These are phyloP conservation scores for Lepidostoma basale DNA, from an alignment of 1,140 invertebrate genomes.

Conservation along the genomic window DNA sequence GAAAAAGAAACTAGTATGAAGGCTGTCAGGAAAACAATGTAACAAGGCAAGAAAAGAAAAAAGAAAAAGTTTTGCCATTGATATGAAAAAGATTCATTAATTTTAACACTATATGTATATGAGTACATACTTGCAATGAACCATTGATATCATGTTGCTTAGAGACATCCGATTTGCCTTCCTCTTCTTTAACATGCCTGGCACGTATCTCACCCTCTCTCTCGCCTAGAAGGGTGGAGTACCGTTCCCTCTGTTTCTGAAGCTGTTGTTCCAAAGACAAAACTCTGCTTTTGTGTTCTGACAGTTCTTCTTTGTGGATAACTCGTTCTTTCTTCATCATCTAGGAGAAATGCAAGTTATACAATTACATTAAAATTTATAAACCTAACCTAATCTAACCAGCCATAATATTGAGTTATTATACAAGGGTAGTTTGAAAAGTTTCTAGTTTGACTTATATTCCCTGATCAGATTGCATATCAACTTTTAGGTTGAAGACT, in stretches of 20 bases:
- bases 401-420: no score
- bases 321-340: conserved; percentile 64
- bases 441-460: no score
- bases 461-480: no score
- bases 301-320: conserved; percentile 65
- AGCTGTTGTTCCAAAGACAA: conserved; percentile 74
- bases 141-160: conserved; percentile 37
- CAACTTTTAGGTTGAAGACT: no score
- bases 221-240: conserved; percentile 76
- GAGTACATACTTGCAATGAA: conserved; percentile 35
- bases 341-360: no score
- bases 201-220: conserved; percentile 80
- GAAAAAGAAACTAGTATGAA: no score
- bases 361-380: background rate
- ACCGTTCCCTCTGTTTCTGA: conserved; percentile 78
- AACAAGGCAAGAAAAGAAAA: background rate
- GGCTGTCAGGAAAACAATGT: background rate
- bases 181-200: conserved; percentile 51
- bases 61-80: no score
- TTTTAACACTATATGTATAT: no score
- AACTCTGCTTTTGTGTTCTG: conserved; percentile 61
- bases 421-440: no score
- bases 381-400: background rate
- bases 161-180: conserved; percentile 49
- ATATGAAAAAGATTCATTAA: no score